Evolutionary conservation across 2,797 vertebrate genomes (phyloP).

Genomic region (Hyperoplus lanceolatus): DNA sequence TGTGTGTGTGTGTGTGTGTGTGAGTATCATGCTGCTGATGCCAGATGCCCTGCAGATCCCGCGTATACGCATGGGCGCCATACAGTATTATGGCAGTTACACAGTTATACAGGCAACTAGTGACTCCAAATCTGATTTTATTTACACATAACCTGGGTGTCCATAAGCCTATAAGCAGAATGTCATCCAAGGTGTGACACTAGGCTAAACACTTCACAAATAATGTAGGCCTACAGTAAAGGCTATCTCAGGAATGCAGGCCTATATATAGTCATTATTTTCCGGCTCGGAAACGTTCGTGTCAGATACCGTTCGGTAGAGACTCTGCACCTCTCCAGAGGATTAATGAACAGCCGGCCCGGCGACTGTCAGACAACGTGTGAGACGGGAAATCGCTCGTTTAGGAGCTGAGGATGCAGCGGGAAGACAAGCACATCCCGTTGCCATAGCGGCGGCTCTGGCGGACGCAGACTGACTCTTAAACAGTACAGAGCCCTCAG

Average conservation of each 20-base stretch:
- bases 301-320: slow-evolving; percentile 24
- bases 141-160: background rate
- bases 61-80: too few species aligned
- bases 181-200: background rate
- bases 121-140: background rate
- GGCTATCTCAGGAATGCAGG: background rate
- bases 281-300: slow-evolving; percentile 44
- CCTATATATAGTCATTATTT: slow-evolving; percentile 2
- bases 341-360: slow-evolving; percentile 41
- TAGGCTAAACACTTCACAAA: background rate
- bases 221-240: too few species aligned
- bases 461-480: slow-evolving; percentile 83
- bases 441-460: slow-evolving; percentile 87
- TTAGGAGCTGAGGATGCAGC: slow-evolving; percentile 58
- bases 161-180: background rate
- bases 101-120: too few species aligned
- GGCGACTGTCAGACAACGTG: slow-evolving; percentile 62
- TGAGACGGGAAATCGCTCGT: slow-evolving; percentile 66
- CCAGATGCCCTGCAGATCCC: too few species aligned
- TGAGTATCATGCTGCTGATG: too few species aligned
- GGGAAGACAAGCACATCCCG: slow-evolving; percentile 78
- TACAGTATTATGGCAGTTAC: too few species aligned
- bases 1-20: too few species aligned
- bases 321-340: slow-evolving; percentile 1
- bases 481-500: slow-evolving; percentile 78